phyloP scores from a whole-genome alignment of 2,888 invertebrate species.

The Pyrrhia umbra region DNA sequence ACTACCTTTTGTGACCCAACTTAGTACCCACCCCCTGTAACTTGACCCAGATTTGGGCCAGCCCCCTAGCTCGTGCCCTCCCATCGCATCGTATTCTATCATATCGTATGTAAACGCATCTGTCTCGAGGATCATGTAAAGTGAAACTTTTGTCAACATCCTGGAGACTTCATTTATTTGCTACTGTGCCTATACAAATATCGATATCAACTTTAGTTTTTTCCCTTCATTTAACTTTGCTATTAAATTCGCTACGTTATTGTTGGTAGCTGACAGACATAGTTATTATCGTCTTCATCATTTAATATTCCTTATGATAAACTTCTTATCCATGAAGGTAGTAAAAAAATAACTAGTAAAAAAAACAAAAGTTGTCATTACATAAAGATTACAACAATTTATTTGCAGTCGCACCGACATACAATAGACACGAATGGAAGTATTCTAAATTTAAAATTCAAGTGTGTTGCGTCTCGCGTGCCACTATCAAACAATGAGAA shows the following conservation, averaged over 20 bases:
- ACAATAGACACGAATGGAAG: constrained; percentile 59
- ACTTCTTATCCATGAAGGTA: neutral
- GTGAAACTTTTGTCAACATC: constrained; percentile 75
- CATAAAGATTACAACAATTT: constrained; percentile 58
- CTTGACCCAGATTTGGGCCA: constrained; percentile 84
- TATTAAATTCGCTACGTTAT: constrained; percentile 22
- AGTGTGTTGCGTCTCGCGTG: constrained; percentile 67
- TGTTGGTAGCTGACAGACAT: constrained; percentile 1
- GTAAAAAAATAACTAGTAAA: constrained; percentile 8
- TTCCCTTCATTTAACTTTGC: constrained; percentile 19
- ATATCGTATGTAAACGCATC: constrained; percentile 71
- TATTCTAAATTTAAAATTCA: constrained; percentile 76
- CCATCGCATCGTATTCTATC: constrained; percentile 76
- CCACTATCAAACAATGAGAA: constrained; percentile 80
- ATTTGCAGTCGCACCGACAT: constrained; percentile 52
- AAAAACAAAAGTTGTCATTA: constrained; percentile 33
- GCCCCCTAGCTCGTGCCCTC: constrained; percentile 86
- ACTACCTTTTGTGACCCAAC: constrained; percentile 78
- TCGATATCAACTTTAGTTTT: constrained; percentile 27
- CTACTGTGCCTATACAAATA: constrained; percentile 55
- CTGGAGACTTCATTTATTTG: constrained; percentile 57
- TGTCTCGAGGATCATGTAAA: constrained; percentile 68
- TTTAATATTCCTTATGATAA: neutral
- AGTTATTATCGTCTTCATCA: constrained; percentile 1
- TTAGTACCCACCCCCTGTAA: constrained; percentile 82